phyloP scores from a whole-genome alignment of 2,113 vertebrate species.

The Cyprinus carpio region DNA sequence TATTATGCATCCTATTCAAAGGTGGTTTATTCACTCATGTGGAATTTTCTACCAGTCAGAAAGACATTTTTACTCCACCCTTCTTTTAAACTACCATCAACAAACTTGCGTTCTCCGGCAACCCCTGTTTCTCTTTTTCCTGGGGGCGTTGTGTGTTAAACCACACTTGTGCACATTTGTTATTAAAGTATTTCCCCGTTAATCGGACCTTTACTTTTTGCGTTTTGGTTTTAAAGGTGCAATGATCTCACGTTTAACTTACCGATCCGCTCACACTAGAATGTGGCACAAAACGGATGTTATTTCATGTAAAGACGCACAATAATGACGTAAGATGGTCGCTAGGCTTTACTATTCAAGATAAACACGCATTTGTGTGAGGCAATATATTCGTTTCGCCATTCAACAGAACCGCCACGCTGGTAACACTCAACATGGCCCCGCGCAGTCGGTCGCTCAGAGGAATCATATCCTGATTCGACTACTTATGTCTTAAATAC shows the following conservation, averaged over 20 bases:
- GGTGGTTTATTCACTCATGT: neutral
- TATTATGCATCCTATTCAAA: neutral
- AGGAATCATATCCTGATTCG: neutral
- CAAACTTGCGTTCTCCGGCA: conserved; percentile 64
- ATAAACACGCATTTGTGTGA: conserved; percentile 8
- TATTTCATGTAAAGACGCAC: conserved; percentile 55
- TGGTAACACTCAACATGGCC: conserved; percentile 26
- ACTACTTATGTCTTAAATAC: neutral
- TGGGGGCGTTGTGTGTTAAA: conserved; percentile 48
- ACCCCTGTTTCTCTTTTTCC: conserved; percentile 77
- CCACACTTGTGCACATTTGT: neutral
- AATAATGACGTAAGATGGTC: conserved; percentile 58
- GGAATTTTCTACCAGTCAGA: neutral
- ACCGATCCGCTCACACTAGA: no score
- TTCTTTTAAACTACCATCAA: conserved; percentile 82
- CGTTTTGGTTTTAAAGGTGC: conserved; percentile 55
- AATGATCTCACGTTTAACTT: conserved; percentile 51
- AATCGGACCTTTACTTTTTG: conserved; percentile 53
- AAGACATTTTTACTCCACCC: conserved; percentile 77
- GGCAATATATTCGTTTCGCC: neutral
- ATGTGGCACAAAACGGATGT: neutral
- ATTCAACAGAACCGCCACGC: neutral
- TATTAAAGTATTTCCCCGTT: conserved; percentile 43
- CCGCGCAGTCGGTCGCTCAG: neutral
- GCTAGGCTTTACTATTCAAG: conserved; percentile 8